phyloP scores from a whole-genome alignment of 2,888 invertebrate species.

The Falcaria lacertinaria region DNA sequence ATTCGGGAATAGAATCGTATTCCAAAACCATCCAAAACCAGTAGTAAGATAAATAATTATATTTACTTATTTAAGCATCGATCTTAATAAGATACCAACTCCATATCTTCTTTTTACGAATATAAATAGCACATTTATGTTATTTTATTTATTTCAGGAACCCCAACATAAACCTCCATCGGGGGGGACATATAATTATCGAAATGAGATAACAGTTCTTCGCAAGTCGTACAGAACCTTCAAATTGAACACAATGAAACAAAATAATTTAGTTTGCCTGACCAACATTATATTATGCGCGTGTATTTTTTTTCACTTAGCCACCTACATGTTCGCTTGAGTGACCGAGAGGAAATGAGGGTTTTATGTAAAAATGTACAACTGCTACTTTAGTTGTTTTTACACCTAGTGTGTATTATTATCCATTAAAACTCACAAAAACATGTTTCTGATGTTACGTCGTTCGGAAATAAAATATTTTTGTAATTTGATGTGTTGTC shows the following conservation, averaged over 20 bases:
- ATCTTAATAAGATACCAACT: too few relatives aligned
- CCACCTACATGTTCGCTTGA: slow-evolving; percentile 41
- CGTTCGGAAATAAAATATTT: too few relatives aligned
- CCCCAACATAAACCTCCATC: too few relatives aligned
- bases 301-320: slow-evolving; percentile 40
- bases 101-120: too few relatives aligned
- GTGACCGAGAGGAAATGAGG: slow-evolving; percentile 60
- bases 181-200: too few relatives aligned
- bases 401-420: slow-evolving; percentile 23
- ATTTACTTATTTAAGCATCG: too few relatives aligned
- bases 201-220: neutral
- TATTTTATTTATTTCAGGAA: too few relatives aligned
- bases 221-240: slow-evolving; percentile 9
- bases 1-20: neutral
- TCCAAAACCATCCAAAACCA: too few relatives aligned
- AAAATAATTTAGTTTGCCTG: slow-evolving; percentile 20
- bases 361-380: slow-evolving; percentile 51
- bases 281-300: slow-evolving; percentile 31
- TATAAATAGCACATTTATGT: too few relatives aligned
- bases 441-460: slow-evolving; percentile 3
- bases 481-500: too few relatives aligned
- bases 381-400: slow-evolving; percentile 32
- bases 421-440: neutral
- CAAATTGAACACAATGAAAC: slow-evolving; percentile 15
- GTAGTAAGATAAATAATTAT: too few relatives aligned